Base-by-base conservation (phyloP, 2,797 vertebrate genomes). In the Arnoldichthys spilopterus region DNA sequence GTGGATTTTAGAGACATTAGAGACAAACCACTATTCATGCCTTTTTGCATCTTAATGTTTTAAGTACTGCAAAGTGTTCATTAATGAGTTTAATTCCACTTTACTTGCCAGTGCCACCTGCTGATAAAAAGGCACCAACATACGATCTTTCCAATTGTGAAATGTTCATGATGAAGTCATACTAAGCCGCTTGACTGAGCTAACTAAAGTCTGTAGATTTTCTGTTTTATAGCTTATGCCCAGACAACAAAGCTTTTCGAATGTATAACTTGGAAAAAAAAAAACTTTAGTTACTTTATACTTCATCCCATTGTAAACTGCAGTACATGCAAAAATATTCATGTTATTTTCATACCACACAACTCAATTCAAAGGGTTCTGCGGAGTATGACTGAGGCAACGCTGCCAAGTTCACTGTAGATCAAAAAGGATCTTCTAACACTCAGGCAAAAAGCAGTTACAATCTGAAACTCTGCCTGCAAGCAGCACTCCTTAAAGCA, bases 351-450 rank as follows among this genome's bases (percentile, higher is more conserved):
- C 18, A 51, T n/a, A 63, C 1, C 58, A 45, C 49, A 66, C 24
- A 18, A 66, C 61, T 54, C 68, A 49, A 37, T n/a, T 54, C 68
- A 32, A 47, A 77, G 47, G 9, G 9, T 54, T 28, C 62, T 47
- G 16, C 24, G 13, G 20, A 40, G 37, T 47, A n/a, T n/a, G 72
- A 74, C 37, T 37, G n/a, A 56, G 15, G 49, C 54, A 71, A 72
- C 63, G 34, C 73, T 70, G 66, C 45, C 32, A 56, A 51, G 62
- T 82, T 63, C 58, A 30, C 63, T 73, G 30, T 15, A 66, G 28
- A 78, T 80, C 54, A 74, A 59, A 80, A 78, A 72, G 28, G 59
- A 64, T 78, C 77, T 64, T 62, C 51, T 20, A 70, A 80, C 77
- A 77, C 49, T 76, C 76, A n/a, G 32, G 70, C 54, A 81, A 54